A percentile compares a stretch with the other conserved stretches of the same genome.
Conservation (phyloP, 2,797 vertebrate genomes). For the Hydrophis major region DNA sequence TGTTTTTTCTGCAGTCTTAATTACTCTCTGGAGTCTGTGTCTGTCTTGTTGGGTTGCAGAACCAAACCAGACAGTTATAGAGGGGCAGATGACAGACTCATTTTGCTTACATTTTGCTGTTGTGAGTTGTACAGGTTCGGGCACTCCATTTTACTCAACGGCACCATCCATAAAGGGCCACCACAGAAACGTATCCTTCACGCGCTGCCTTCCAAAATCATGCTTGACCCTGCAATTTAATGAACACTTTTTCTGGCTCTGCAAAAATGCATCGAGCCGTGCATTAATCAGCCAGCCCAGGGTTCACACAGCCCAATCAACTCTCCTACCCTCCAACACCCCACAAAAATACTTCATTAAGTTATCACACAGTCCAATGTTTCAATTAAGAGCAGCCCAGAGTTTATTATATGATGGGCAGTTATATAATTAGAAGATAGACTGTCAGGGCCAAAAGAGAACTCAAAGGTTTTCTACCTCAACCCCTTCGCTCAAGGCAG, state of each 20-base stretch:
- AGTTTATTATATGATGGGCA: neutral
- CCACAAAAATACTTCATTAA: neutral
- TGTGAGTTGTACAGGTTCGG: no score
- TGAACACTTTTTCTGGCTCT: neutral
- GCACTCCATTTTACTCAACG: neutral
- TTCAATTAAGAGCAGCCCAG: neutral
- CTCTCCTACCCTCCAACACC: neutral
- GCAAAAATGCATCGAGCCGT: neutral
- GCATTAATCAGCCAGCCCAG: neutral
- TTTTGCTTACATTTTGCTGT: neutral
- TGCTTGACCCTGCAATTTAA: neutral
- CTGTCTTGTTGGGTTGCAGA: no score
- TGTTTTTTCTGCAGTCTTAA: no score
- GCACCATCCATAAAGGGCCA: neutral
- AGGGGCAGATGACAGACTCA: no score
- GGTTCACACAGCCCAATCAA: neutral
- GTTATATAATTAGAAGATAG: neutral
- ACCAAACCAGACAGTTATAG: no score
- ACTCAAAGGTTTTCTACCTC: no score
- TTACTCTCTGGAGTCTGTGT: no score
- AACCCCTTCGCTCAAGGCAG: neutral
- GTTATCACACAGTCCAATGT: neutral
- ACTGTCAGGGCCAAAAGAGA: neutral
- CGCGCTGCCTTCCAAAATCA: neutral
- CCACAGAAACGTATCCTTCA: neutral